Evolutionary conservation across 2,888 invertebrate genomes (phyloP), one percentile per base, ranked within the genome.

Genomic region (Altica lythri): DNA sequence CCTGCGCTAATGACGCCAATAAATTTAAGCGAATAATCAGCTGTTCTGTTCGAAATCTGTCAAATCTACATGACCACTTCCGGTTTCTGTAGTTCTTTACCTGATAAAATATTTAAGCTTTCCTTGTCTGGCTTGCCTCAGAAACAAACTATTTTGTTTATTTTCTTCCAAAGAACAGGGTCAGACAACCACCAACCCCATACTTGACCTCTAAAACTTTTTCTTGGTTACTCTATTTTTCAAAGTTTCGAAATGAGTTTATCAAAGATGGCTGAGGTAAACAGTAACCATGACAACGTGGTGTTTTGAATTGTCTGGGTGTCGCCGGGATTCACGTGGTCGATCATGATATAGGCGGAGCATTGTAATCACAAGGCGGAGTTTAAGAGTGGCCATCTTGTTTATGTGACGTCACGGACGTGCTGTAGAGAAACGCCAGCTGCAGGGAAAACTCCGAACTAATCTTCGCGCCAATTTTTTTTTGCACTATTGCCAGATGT

Each of bases 241-340:
- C 43, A 53, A 49, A 59, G 49, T 56, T 55, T 49, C 52, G 43
- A 32, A 43, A 34, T n/a, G 44, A 22, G 38, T 45, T 37, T 35
- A 35, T 53, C 62, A 64, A 70, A 68, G 62, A 68, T 70, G 70
- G 68, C 68, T 66, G 62, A 62, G 45, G 44, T 52, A 46, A 60
- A 53, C 38, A 68, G 66, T 72, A 62, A 61, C 70, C 66, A 72
- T 72, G 65, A 68, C 64, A 65, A 72, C 72, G 50, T 10, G 53
- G 52, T 53, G 53, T 51, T 59, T 59, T 55, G 55, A 54, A 19
- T 25, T 59, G 59, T 44, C 61, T 55, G 56, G 65, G 67, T 65
- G 67, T 65, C 47, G 16, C 34, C 44, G 46, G 48, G 57, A 59
- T 64, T 66, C 70, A 68, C 67, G 67, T 60, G 63, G 54, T 62